Conservation (phyloP, 1,140 invertebrate species). For the Apocrypta bakeri region DNA sequence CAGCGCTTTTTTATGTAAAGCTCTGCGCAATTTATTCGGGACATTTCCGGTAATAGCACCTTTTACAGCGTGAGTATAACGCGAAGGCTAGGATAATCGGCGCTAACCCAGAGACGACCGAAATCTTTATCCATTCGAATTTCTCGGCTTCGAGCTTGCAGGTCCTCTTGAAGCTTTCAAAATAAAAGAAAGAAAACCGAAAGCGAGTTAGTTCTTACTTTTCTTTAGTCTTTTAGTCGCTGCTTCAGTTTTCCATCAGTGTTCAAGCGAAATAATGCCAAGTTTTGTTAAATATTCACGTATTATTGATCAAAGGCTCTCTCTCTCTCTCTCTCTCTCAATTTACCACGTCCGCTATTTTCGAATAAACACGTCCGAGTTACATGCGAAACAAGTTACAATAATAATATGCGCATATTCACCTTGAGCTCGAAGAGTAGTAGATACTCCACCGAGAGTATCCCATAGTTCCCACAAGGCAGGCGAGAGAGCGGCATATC, state of each 20-base stretch:
- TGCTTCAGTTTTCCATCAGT: too few species aligned
- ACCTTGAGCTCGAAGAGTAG: background rate
- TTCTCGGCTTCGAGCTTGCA: background rate
- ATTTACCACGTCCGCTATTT: background rate
- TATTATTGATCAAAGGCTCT: too few species aligned
- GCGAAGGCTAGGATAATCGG: background rate
- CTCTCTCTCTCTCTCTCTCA: too few species aligned
- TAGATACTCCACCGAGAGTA: background rate
- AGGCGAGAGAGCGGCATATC: background rate
- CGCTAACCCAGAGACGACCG: background rate
- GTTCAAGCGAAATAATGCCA: too few species aligned
- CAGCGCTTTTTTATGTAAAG: conserved; percentile 32
- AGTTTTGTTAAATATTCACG: too few species aligned
- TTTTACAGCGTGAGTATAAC: background rate
- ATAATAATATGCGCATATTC: background rate
- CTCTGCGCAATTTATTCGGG: conserved; percentile 2
- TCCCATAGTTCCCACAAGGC: background rate
- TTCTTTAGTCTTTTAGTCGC: too few species aligned
- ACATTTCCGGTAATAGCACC: conserved; percentile 4
- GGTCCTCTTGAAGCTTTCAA: background rate
- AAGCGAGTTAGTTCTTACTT: background rate
- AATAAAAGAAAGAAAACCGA: too few species aligned
- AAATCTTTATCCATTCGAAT: conserved; percentile 1
- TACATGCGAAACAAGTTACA: background rate
- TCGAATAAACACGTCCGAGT: background rate